Conservation (phyloP, 2,888 invertebrate species). For the Mesorhabditis sp. region DNA sequence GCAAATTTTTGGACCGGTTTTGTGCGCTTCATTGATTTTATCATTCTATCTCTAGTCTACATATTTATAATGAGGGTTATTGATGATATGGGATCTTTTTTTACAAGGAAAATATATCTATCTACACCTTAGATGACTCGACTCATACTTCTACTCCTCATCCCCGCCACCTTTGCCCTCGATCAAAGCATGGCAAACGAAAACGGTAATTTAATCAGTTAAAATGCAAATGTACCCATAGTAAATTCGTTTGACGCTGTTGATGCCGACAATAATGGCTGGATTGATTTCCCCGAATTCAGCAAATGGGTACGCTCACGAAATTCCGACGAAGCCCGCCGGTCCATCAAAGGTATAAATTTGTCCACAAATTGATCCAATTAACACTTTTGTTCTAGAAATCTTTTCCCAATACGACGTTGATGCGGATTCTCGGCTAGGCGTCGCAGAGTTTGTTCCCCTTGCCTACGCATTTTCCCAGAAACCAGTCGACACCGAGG, state of each 20-base stretch:
- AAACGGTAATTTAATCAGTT: background rate
- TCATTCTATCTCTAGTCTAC: no score
- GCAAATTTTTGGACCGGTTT: no score
- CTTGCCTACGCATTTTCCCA: slow-evolving; percentile 46
- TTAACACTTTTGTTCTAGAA: slow-evolving; percentile 12
- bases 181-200: background rate
- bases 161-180: background rate
- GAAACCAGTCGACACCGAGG: slow-evolving; percentile 39
- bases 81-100: no score
- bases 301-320: slow-evolving; percentile 24
- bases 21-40: no score
- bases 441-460: slow-evolving; percentile 51
- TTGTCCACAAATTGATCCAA: background rate
- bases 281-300: slow-evolving; percentile 36
- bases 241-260: slow-evolving; percentile 42
- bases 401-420: slow-evolving; percentile 40
- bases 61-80: no score
- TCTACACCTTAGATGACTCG: no score
- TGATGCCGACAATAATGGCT: slow-evolving; percentile 30
- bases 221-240: slow-evolving; percentile 12
- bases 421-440: slow-evolving; percentile 35
- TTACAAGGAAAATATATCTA: no score
- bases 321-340: slow-evolving; percentile 8
- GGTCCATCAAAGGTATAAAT: slow-evolving; percentile 5
- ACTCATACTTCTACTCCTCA: no score